Conservation (phyloP, 2,797 vertebrate genomes). For the Parotocinclus haroldoi region DNA sequence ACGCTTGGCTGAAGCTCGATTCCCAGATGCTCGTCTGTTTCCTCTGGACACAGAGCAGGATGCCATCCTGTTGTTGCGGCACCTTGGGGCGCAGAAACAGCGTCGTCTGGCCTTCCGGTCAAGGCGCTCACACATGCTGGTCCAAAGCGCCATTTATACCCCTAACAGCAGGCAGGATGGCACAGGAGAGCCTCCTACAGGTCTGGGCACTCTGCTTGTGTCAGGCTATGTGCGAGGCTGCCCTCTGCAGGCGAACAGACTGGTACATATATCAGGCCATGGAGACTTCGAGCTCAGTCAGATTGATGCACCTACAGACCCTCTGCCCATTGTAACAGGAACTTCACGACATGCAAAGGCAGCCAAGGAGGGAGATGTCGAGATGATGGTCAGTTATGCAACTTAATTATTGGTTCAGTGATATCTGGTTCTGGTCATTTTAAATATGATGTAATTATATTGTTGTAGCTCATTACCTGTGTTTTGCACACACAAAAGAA, state of each 20-base stretch:
- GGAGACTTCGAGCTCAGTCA: slow-evolving; percentile 94
- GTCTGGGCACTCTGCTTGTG: slow-evolving; percentile 84
- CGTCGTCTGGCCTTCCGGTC: slow-evolving; percentile 85
- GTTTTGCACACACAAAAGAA: no score
- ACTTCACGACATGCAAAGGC: slow-evolving; percentile 61
- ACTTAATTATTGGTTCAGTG: background rate
- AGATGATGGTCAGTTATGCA: slow-evolving; percentile 69
- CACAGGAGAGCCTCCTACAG: slow-evolving; percentile 50
- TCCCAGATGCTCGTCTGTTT: slow-evolving; percentile 83
- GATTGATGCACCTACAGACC: slow-evolving; percentile 84
- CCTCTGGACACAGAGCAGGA: slow-evolving; percentile 82
- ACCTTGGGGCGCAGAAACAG: slow-evolving; percentile 85
- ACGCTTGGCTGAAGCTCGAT: slow-evolving; percentile 80
- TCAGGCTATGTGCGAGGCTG: slow-evolving; percentile 88
- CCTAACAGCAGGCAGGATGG: slow-evolving; percentile 56
- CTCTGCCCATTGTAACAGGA: slow-evolving; percentile 73
- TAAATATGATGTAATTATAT: no score
- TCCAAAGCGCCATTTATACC: slow-evolving; percentile 73
- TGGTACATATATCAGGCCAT: slow-evolving; percentile 88
- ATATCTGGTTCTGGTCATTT: background rate
- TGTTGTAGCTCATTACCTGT: no score
- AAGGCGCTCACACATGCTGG: slow-evolving; percentile 81
- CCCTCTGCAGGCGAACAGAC: slow-evolving; percentile 77
- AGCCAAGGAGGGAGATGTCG: slow-evolving; percentile 68
- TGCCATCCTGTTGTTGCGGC: slow-evolving; percentile 77